Base-by-base conservation (phyloP, 1,140 invertebrate genomes). In the Bilobella aurantiaca region DNA sequence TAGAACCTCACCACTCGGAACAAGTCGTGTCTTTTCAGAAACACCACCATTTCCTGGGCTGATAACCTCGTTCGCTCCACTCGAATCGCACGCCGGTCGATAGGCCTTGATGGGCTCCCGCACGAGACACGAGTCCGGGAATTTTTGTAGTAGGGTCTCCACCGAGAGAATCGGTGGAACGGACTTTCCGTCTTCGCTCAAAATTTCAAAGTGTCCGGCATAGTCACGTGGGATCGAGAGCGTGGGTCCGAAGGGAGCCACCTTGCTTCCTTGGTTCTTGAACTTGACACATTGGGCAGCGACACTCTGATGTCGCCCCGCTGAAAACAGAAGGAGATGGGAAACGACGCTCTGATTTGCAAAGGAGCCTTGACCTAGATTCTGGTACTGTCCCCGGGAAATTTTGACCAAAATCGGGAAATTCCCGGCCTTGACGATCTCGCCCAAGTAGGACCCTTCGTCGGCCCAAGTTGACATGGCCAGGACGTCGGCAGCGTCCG, bases 121-220 rank as follows among this genome's bases (percentile, higher is more conserved):
- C 0, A 96, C 90, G 49, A 94, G 78, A 69, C 87, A 90, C 2
- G 85, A 87, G 30, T 88, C 86, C 0, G 92, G 85, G 69, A 84
- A 86, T 49, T 88, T 81, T 64, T 87, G 82, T 1, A 88, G 82
- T 60, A 96, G 76, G 76, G 93, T 90, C 37, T 82, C 80, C 0
- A 96, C 91, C 65, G 85, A 90, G 75, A 93, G 90, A 72, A 96
- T 91, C 70, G 91, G 91, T 58, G 89, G 82, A 1, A 92, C 89
- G 18, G 90, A 88, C 70, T 89, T 81, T 0, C 92, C 93, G 75
- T 96, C 92, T 78, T 96, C 92, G 75, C 90, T 94, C 28, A 96
- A 79, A 32, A 96, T 83, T 79, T 96, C 93, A 76, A 96, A 96
- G 79, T 90, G 96, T 3, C 93, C 93, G 67, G 87, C 82, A 76